Conservation (phyloP, 2,888 invertebrate species). For the Myopa tessellatipennis region DNA sequence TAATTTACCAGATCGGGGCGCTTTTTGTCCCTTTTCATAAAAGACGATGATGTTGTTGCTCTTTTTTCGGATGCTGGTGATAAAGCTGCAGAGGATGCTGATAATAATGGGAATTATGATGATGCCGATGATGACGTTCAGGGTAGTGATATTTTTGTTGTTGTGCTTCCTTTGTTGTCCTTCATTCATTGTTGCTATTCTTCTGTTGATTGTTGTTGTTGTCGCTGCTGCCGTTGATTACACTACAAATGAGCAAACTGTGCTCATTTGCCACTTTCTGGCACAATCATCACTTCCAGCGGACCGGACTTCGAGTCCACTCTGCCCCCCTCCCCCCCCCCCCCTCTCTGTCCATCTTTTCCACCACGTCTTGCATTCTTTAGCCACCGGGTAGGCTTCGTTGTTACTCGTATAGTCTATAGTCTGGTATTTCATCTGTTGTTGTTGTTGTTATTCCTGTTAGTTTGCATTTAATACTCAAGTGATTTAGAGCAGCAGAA, state of each 20-base stretch:
- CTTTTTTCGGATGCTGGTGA: not conserved
- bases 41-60: not conserved
- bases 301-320: not conserved
- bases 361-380: not conserved
- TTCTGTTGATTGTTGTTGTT: not conserved
- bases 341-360: not conserved
- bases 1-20: not conserved
- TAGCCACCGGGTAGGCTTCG: not conserved
- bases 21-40: not conserved
- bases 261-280: constrained; percentile 3
- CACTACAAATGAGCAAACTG: constrained; percentile 1
- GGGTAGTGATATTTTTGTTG: constrained; percentile 4
- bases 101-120: not conserved
- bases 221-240: not conserved
- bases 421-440: too few relatives aligned
- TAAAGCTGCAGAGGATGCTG: not conserved
- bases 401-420: not conserved
- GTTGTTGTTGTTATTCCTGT: too few relatives aligned
- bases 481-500: too few relatives aligned
- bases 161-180: not conserved
- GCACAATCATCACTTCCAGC: not conserved
- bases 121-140: constrained; percentile 26
- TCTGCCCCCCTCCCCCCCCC: not conserved
- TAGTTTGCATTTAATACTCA: too few relatives aligned
- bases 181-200: not conserved